Percentiles rank a stretch among this genome's conserved stretches.
Evolutionary conservation across 2,113 vertebrate species (phyloP).

Genomic region (Centropristis striata): DNA sequence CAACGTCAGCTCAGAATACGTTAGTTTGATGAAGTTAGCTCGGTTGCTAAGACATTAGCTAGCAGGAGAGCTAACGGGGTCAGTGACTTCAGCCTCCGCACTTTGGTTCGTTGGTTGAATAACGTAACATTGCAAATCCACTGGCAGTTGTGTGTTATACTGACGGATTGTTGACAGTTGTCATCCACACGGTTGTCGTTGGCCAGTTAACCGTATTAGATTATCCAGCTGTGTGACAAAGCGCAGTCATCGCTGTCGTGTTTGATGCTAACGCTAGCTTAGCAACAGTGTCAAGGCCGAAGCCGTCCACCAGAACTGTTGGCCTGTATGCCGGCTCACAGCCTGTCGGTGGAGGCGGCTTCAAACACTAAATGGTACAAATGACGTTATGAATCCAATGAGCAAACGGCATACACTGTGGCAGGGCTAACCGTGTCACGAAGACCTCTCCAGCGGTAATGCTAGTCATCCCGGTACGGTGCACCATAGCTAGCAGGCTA

Average conservation of each 20-base stretch:
- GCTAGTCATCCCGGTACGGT: neutral
- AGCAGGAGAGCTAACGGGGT: slow-evolving; percentile 73
- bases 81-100: slow-evolving; percentile 68
- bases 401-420: fast-evolving
- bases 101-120: slow-evolving; percentile 24
- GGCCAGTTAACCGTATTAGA: neutral
- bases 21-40: slow-evolving; percentile 69
- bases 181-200: slow-evolving; percentile 13
- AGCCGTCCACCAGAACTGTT: slow-evolving; percentile 53
- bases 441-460: neutral
- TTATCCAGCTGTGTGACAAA: slow-evolving; percentile 64
- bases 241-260: slow-evolving; percentile 75
- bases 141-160: neutral
- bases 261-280: slow-evolving; percentile 73
- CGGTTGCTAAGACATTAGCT: slow-evolving; percentile 58
- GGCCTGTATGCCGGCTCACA: slow-evolving; percentile 40
- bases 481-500: slow-evolving; percentile 49
- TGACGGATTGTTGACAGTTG: neutral
- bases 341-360: neutral
- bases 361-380: neutral
- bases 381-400: neutral
- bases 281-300: slow-evolving; percentile 74
- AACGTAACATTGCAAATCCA: neutral
- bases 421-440: neutral
- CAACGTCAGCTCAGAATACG: slow-evolving; percentile 26